Evolutionary conservation across 2,113 vertebrate genomes (phyloP), one percentile per base, ranked within the genome.

Genomic region (Toxostoma redivivum): DNA sequence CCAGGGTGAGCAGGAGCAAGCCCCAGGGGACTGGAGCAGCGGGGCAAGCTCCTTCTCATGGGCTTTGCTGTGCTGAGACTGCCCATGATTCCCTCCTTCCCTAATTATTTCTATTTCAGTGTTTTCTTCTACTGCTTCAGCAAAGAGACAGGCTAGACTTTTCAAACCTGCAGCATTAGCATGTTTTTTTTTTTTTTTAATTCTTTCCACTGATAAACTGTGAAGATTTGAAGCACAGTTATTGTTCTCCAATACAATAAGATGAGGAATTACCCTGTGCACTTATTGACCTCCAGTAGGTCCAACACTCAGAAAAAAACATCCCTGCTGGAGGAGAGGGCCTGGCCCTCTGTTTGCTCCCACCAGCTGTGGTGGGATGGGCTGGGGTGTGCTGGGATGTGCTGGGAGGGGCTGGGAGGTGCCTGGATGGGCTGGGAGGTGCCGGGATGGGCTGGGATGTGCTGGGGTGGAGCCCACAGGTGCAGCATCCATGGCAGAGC

Each of bases 101-200:
- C 67, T 88, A 79, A 88, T 90, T 70, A 30, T 58, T 82, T 79
- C 31, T 80, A 3, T 72, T 79, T 60, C 23, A n/a, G 47, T 70
- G 19, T 56, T 96, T 90, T 82, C 72, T 78, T 76, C 79, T 50
- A 4, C 53, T 71, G 47, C 62, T 88, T 72, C 54, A 61, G 71
- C 58, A 35, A 51, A 72, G 74, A 48, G 11, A 33, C 9, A 53
- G 44, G 23, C 54, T 33, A 82, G 57, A 50, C 37, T 90, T 83
- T 28, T 48, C 47, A 48, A 85, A 48, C 13, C 42, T 42, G 50
- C 50, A 88, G 27, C 35, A 15, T 65, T 56, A 51, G 18, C 23
- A 12, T 15, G 15, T 3, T 3, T 28, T 2, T 21, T 16, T 67
- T 28, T 27, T 45, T 33, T 57, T 11, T 13, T 15, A 42, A 10